These are phyloP conservation scores for Drosophila anomelani DNA, from an alignment of 2,888 invertebrate species.

Conservation along the genomic window DNA sequence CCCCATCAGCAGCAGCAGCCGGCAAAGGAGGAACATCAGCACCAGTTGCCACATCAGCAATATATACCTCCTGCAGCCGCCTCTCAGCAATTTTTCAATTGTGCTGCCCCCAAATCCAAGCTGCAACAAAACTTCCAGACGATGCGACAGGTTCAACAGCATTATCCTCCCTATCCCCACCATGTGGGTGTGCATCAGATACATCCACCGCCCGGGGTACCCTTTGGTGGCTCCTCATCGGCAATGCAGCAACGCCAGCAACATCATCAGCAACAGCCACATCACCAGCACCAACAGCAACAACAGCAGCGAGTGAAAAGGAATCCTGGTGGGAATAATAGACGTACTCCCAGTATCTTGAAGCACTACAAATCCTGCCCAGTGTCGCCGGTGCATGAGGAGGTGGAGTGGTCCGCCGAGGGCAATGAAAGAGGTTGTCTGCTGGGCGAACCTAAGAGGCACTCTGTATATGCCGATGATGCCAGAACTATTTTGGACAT, in stretches of 20 bases:
- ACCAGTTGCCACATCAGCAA: constrained; percentile 56
- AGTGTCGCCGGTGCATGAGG: constrained; percentile 93
- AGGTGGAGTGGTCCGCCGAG: constrained; percentile 87
- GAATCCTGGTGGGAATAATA: constrained; percentile 81
- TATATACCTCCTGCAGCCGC: constrained; percentile 47
- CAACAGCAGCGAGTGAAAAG: constrained; percentile 68
- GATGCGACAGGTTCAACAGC: constrained; percentile 84
- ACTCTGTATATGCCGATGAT: constrained; percentile 85
- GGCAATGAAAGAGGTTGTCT: constrained; percentile 70
- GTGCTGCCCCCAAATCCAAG: constrained; percentile 84
- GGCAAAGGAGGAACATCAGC: constrained; percentile 39
- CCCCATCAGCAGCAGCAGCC: constrained; percentile 19
- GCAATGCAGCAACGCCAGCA: constrained; percentile 61
- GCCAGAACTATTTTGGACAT: constrained; percentile 87
- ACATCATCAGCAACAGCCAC: not conserved
- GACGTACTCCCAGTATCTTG: constrained; percentile 86
- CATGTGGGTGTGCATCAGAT: constrained; percentile 84
- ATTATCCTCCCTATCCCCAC: constrained; percentile 85
- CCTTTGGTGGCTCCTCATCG: constrained; percentile 56
- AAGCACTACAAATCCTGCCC: constrained; percentile 91
- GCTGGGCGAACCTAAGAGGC: constrained; percentile 82
- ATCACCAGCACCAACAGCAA: constrained; percentile 24
- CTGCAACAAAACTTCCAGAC: constrained; percentile 84
- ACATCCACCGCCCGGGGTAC: constrained; percentile 81
- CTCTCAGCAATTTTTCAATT: constrained; percentile 83